These are phyloP conservation scores for Chelon labrosus DNA, from an alignment of 2,797 vertebrate species.

Conservation along the genomic window DNA sequence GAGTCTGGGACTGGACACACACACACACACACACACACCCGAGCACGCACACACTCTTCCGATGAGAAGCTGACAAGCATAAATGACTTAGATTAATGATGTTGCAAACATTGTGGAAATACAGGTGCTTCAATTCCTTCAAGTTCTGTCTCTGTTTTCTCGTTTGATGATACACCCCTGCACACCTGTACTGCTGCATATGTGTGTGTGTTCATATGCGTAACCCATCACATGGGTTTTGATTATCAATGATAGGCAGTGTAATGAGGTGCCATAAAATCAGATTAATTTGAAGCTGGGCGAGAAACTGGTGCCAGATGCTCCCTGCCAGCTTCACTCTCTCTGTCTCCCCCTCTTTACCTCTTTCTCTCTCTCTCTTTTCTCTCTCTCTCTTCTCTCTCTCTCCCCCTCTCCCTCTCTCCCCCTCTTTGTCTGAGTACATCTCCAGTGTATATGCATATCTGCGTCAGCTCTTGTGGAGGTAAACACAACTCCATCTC, in stretches of 20 bases:
- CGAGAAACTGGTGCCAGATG: slow-evolving; percentile 70
- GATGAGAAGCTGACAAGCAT: slow-evolving; percentile 44
- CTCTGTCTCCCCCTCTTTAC: neutral
- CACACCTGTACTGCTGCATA: slow-evolving; percentile 13
- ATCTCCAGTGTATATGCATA: slow-evolving; percentile 48
- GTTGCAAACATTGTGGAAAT: slow-evolving; percentile 61
- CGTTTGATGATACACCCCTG: slow-evolving; percentile 42
- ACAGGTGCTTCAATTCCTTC: slow-evolving; percentile 69
- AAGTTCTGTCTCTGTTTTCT: slow-evolving; percentile 55
- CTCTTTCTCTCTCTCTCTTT: slow-evolving; percentile 13
- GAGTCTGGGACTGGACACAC: slow-evolving; percentile 59
- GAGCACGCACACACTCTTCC: slow-evolving; percentile 26
- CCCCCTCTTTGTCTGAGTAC: slow-evolving; percentile 38
- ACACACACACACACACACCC: slow-evolving; percentile 30
- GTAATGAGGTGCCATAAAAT: slow-evolving; percentile 82
- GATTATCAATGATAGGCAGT: slow-evolving; percentile 79
- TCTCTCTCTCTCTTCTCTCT: too few relatives aligned
- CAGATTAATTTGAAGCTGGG: slow-evolving; percentile 75
- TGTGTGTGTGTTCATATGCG: slow-evolving; percentile 28
- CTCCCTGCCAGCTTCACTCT: slow-evolving; percentile 57
- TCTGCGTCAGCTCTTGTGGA: slow-evolving; percentile 50
- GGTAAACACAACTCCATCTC: slow-evolving; percentile 59
- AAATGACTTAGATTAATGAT: slow-evolving; percentile 75
- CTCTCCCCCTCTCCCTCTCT: neutral
- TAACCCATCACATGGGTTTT: slow-evolving; percentile 64